phyloP scores from a whole-genome alignment of 2,113 vertebrate species.

The Sylvilagus bachmani region DNA sequence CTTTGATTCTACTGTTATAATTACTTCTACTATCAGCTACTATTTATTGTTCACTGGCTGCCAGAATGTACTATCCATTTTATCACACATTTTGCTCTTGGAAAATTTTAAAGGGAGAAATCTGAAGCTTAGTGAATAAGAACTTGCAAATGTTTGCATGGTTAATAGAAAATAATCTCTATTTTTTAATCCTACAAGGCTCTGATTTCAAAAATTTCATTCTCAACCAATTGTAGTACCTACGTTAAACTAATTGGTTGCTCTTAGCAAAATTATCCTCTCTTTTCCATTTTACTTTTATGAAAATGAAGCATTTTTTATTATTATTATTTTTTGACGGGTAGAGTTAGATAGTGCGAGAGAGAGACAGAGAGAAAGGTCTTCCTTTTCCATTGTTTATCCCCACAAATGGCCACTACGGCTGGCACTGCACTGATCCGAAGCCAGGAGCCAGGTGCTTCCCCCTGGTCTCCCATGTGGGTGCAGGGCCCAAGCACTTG shows the following conservation, averaged over 20 bases:
- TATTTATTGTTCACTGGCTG: not conserved
- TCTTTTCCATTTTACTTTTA: not conserved
- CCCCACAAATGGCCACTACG: too few relatives aligned
- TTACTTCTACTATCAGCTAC: not conserved
- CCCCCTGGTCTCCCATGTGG: too few relatives aligned
- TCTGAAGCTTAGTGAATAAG: not conserved
- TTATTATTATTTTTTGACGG: too few relatives aligned
- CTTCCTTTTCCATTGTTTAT: too few relatives aligned
- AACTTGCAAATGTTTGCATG: not conserved
- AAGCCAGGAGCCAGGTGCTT: too few relatives aligned
- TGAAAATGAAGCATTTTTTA: not conserved
- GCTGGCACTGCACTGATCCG: too few relatives aligned
- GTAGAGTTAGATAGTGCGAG: too few relatives aligned
- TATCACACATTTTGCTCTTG: not conserved
- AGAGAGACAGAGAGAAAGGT: too few relatives aligned
- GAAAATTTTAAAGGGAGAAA: not conserved
- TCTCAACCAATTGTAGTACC: not conserved
- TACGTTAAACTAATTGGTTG: not conserved
- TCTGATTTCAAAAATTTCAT: slow-evolving; percentile 18
- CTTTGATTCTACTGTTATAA: not conserved
- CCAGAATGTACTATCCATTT: not conserved
- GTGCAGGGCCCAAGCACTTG: too few relatives aligned
- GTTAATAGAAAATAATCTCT: not conserved
- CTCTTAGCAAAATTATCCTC: not conserved
- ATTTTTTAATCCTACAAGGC: not conserved